These are phyloP conservation scores for Ammodramus savannarum DNA, from an alignment of 2,113 vertebrate species.

Conservation along the genomic window DNA sequence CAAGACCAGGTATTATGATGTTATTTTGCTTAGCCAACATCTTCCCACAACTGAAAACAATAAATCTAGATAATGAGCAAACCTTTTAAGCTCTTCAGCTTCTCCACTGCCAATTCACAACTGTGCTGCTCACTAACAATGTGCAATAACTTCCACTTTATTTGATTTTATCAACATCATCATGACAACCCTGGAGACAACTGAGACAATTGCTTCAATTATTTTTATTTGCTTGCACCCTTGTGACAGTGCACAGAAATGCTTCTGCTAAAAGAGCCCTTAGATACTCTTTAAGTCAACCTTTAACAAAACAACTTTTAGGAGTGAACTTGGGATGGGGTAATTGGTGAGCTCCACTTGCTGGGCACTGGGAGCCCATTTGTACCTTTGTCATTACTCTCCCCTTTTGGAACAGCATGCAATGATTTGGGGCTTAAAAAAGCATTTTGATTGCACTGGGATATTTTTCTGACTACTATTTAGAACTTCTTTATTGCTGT, in stretches of 20 bases:
- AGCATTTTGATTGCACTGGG: not conserved
- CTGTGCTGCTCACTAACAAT: slow-evolving; percentile 62
- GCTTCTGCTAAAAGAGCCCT: slow-evolving; percentile 26
- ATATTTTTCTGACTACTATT: slow-evolving; percentile 7
- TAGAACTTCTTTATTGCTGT: slow-evolving; percentile 45
- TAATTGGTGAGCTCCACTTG: not conserved
- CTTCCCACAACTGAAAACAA: slow-evolving; percentile 48
- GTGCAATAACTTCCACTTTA: slow-evolving; percentile 50
- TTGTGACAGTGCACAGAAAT: slow-evolving; percentile 38
- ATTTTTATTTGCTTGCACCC: slow-evolving; percentile 47
- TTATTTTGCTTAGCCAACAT: slow-evolving; percentile 61
- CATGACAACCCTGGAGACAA: slow-evolving; percentile 65
- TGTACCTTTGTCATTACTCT: not conserved
- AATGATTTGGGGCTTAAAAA: not conserved
- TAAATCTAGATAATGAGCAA: slow-evolving; percentile 67
- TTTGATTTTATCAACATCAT: slow-evolving; percentile 69
- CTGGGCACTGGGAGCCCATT: not conserved
- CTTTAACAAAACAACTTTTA: not conserved
- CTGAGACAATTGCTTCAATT: slow-evolving; percentile 65
- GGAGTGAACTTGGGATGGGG: not conserved
- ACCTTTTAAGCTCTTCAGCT: slow-evolving; percentile 36
- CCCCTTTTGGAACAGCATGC: not conserved
- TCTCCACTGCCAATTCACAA: slow-evolving; percentile 39
- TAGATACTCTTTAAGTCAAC: not conserved
- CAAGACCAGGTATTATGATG: not conserved